phyloP scores from a whole-genome alignment of 2,113 vertebrate genomes.

The Tiliqua scincoides region DNA sequence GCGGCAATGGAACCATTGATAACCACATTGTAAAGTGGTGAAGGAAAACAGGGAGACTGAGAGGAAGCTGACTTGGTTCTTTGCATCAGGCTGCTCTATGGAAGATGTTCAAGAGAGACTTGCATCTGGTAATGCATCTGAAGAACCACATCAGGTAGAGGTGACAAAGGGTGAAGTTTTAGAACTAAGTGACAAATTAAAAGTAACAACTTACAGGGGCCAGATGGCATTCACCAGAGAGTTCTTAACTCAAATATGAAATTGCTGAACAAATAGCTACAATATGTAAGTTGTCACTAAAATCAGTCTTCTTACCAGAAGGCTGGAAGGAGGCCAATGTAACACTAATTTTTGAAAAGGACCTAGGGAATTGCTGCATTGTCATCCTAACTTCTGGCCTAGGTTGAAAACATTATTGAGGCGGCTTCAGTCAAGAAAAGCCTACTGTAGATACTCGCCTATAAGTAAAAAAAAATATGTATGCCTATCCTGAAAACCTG shows the following conservation, averaged over 20 bases:
- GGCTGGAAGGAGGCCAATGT: background rate
- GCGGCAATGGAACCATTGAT: background rate
- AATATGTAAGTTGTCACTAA: conserved; percentile 28
- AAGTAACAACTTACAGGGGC: background rate
- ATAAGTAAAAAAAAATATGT: no score
- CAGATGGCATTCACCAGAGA: conserved; percentile 23
- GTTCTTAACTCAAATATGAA: conserved; percentile 12
- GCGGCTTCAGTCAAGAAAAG: background rate
- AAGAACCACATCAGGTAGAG: conserved; percentile 1
- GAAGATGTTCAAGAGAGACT: background rate
- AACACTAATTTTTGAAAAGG: background rate
- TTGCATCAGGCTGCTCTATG: background rate
- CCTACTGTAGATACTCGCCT: no score
- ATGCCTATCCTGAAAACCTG: no score
- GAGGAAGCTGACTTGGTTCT: background rate
- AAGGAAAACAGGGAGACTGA: background rate
- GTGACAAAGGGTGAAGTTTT: background rate
- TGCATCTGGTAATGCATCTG: background rate
- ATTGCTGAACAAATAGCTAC: conserved; percentile 13
- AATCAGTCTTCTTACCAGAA: conserved; percentile 12
- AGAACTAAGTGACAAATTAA: background rate
- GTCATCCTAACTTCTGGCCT: background rate
- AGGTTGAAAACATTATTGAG: background rate
- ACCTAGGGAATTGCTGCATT: background rate
- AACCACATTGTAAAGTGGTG: background rate